phyloP scores from a whole-genome alignment of 92 coral and sea anemone genomes.

The Zoanthus sansibaricus region DNA sequence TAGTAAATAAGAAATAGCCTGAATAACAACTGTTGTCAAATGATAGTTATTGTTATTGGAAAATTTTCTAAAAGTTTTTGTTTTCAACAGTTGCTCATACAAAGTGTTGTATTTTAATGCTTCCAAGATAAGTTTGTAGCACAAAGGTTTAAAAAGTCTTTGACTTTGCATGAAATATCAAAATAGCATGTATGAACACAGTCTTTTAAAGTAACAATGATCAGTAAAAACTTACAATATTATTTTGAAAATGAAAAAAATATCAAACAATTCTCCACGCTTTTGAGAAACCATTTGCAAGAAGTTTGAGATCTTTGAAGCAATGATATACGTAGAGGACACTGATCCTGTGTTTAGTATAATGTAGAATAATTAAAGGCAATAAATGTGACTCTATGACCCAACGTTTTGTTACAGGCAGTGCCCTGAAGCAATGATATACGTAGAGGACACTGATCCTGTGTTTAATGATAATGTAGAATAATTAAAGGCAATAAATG shows the following conservation, averaged over 20 bases:
- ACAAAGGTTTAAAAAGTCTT: neutral
- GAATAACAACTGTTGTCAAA: neutral
- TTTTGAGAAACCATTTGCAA: neutral
- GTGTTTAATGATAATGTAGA: no score
- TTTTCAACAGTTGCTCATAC: no score
- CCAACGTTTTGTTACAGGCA: no score
- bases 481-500: no score
- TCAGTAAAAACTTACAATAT: neutral
- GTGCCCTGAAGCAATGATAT: no score
- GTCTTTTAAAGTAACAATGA: neutral
- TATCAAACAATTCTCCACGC: neutral
- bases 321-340: no score
- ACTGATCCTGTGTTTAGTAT: no score
- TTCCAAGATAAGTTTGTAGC: neutral
- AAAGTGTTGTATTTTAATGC: neutral
- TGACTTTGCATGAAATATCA: neutral
- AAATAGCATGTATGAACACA: neutral
- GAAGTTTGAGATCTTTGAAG: neutral
- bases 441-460: no score
- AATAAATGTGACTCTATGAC: no score
- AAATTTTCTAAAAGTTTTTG: neutral
- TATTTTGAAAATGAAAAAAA: neutral
- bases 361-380: no score
- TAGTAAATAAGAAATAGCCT: neutral
- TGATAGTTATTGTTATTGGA: neutral